phyloP scores from a whole-genome alignment of 1,140 invertebrate genomes.

The Psix sp. region DNA sequence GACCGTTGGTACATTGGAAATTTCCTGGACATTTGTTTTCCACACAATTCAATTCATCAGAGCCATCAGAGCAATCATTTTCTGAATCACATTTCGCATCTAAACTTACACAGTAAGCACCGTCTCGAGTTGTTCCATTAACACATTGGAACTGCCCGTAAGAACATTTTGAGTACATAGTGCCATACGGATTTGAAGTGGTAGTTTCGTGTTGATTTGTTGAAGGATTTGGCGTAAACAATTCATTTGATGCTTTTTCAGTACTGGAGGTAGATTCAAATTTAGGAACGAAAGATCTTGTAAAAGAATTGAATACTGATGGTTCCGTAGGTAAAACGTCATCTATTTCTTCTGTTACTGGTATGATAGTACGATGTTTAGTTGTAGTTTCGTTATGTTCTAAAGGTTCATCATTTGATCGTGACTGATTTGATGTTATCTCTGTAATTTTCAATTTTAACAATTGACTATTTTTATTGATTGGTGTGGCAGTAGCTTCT shows the following conservation, averaged over 20 bases:
- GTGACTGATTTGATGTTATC: constrained; percentile 24
- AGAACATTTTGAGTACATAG: constrained; percentile 77
- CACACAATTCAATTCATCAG: constrained; percentile 81
- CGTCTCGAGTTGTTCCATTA: constrained; percentile 80
- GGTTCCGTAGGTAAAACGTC: constrained; percentile 48
- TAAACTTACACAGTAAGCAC: constrained; percentile 78
- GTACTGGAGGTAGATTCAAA: too few relatives aligned
- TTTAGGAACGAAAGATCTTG: constrained; percentile 27
- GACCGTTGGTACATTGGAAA: constrained; percentile 83
- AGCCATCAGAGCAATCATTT: constrained; percentile 81
- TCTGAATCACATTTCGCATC: constrained; percentile 80
- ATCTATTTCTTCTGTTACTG: constrained; percentile 70
- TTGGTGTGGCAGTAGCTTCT: constrained; percentile 1
- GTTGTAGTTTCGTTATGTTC: constrained; percentile 24
- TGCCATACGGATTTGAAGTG: constrained; percentile 1
- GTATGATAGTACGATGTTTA: constrained; percentile 67
- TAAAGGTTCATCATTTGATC: constrained; percentile 5
- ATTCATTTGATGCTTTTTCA: constrained; percentile 8
- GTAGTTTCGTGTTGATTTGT: constrained; percentile 9
- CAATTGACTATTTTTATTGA: constrained; percentile 1
- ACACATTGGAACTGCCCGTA: constrained; percentile 80
- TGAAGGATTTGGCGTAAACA: neutral
- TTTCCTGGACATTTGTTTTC: constrained; percentile 79
- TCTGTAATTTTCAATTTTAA: constrained; percentile 44
- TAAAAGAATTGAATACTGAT: constrained; percentile 29